Evolutionary conservation across 2,797 vertebrate species (phyloP), one percentile per base, ranked within the genome.

Genomic region (Miichthys miiuy): DNA sequence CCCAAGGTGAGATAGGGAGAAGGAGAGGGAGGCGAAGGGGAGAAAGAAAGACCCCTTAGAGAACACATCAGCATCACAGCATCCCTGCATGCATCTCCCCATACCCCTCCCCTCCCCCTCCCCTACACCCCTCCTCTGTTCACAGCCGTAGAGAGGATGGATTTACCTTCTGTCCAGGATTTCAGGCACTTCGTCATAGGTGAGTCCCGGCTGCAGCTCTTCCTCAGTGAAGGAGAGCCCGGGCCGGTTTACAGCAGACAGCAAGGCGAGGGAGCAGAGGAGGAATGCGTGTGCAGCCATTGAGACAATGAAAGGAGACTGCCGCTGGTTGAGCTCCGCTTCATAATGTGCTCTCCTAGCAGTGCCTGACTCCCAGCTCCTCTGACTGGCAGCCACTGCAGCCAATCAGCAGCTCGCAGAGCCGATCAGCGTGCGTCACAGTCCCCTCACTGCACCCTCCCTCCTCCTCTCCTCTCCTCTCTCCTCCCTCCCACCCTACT

Each of bases 331-430:
- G 91, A 95, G 94, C 91, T 92, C 92, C 92, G 93, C 94, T 95
- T 95, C 94, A 95, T 95, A 95, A 95, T 96, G 95, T 95, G 95
- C 94, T 95, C 92, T 94, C 86, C 93, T 77, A 91, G 91, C 94
- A 93, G 92, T 84, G 90, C 93, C 91, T 89, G 91, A 91, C 90
- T 93, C 93, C 87, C 87, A 87, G 91, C 89, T 85, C 86, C 77
- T 75, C 72, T 89, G 92, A 96, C 85, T 82, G 93, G 88, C 95
- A 87, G 88, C 20, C 21, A 6, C 48, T 0, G 14, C 61, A 64
- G 90, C 95, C 94, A 96, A 95, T 94, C 82, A 68, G 85, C 51
- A 1, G 73, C 77, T 56, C 81, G 91, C 83, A 87, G 54, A 76
- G 87, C 68, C 85, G 90, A 91, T 90, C 87, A 81, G 90, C 69